Conservation (phyloP, 2,113 vertebrate genomes). For the Bubalus kerabau region DNA sequence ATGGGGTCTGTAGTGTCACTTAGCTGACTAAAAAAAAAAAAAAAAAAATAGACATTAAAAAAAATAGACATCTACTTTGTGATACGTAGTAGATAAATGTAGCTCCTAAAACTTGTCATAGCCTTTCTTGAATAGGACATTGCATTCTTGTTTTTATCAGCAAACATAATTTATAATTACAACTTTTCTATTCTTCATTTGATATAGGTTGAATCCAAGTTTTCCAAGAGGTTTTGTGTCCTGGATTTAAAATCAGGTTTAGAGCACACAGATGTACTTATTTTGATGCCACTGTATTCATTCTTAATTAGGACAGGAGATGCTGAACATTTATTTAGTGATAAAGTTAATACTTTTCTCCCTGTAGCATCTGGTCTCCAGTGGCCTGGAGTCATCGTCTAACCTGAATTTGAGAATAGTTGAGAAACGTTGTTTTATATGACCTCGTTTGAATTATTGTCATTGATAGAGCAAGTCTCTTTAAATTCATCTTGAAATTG, state of each 20-base stretch:
- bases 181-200: neutral
- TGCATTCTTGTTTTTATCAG: neutral
- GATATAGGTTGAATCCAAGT: neutral
- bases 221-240: conserved; percentile 9
- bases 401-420: conserved; percentile 61
- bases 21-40: neutral
- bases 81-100: neutral
- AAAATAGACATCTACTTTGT: neutral
- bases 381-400: conserved; percentile 67
- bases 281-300: conserved; percentile 58
- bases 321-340: conserved; percentile 60
- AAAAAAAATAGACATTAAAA: neutral
- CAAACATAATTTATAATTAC: neutral
- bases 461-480: conserved; percentile 40
- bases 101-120: neutral
- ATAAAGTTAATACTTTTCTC: conserved; percentile 60
- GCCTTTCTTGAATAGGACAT: neutral
- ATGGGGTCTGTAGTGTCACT: neutral
- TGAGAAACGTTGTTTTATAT: conserved; percentile 42
- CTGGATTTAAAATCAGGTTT: conserved; percentile 64
- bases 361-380: conserved; percentile 56
- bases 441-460: conserved; percentile 66
- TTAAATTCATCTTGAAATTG: conserved; percentile 34
- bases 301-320: conserved; percentile 68
- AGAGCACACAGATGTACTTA: conserved; percentile 53